Conservation (phyloP, 2,113 vertebrate species). For the Protomyctophum bolini region DNA sequence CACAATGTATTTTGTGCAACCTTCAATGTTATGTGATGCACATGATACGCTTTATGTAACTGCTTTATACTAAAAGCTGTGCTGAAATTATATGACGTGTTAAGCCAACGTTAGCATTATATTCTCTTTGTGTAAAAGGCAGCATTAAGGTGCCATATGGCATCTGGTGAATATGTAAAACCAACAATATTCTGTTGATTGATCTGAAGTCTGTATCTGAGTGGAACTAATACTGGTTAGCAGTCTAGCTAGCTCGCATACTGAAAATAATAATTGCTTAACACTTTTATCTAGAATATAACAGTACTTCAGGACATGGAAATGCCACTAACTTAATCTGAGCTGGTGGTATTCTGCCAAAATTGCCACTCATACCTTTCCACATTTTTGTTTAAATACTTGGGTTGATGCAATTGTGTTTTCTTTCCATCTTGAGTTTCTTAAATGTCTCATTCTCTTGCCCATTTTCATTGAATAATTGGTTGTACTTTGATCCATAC, state of each 20-base stretch:
- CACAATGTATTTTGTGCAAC: conserved; percentile 40
- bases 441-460: conserved; percentile 46
- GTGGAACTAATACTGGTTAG: conserved; percentile 21
- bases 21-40: conserved; percentile 36
- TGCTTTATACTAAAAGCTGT: conserved; percentile 39
- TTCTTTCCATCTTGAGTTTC: conserved; percentile 21
- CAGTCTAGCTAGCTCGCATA: conserved; percentile 41
- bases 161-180: conserved; percentile 1
- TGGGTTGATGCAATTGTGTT: conserved; percentile 27
- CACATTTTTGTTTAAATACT: conserved; percentile 38
- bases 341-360: conserved; percentile 49
- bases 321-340: conserved; percentile 31
- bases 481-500: conserved; percentile 64
- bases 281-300: conserved; percentile 29
- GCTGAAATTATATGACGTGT: conserved; percentile 19
- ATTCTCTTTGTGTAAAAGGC: neutral
- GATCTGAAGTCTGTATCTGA: conserved; percentile 1
- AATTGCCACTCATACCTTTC: conserved; percentile 28
- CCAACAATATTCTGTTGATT: neutral
- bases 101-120: conserved; percentile 26
- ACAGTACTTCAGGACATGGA: conserved; percentile 16
- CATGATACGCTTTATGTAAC: conserved; percentile 43
- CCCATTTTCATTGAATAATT: conserved; percentile 54
- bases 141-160: neutral
- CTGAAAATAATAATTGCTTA: conserved; percentile 37